Evolutionary conservation across 2,797 vertebrate genomes (phyloP), one percentile per base, ranked within the genome.

Genomic region (Botia kubotai): DNA sequence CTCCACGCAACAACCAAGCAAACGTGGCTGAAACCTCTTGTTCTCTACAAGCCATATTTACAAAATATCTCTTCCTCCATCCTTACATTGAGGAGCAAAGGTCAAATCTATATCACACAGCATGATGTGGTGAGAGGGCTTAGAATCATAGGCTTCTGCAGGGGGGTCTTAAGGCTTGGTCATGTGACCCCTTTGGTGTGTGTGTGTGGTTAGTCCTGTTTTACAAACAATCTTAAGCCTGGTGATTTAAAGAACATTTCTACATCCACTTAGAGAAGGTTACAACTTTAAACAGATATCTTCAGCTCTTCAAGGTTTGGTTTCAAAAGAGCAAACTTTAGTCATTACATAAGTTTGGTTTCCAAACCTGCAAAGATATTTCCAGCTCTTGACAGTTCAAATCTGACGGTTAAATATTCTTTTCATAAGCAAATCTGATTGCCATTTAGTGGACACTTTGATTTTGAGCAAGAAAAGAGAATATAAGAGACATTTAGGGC

Each of bases 1-100:
- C 72, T 81, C 75, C 78, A 79, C 52, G 55, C 68, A 81, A 69
- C 77, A 39, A 60, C 65, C 69, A 46, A 50, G 53, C 53, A 65
- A 29, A 21, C 63, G n/a, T 1, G 50, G 53, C 60, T 39, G 52
- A 72, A 83, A 75, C 12, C 36, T 1, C 21, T 36, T 17, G 48
- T 58, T 55, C 62, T 72, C 21, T 60, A 60, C 23, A 60, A 67
- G 75, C 63, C 13, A 48, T 66, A 50, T 65, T n/a, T 53, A 23
- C 43, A n/a, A n/a, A 19, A 55, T 10, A 4, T 52, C 66, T 75
- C 26, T 39, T 26, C 57, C 14, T 23, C 8, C 13, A 13, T 4
- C 26, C 55, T 71, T 57, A 53, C 70, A n/a, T 3, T 65, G 33
- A 72, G 17, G 63, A 43, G 8, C 16, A 39, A 43, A 66, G 17